Evolutionary conservation across 2,797 vertebrate species (phyloP), one percentile per base, ranked within the genome.

Genomic region (Pteronotus mesoamericanus): DNA sequence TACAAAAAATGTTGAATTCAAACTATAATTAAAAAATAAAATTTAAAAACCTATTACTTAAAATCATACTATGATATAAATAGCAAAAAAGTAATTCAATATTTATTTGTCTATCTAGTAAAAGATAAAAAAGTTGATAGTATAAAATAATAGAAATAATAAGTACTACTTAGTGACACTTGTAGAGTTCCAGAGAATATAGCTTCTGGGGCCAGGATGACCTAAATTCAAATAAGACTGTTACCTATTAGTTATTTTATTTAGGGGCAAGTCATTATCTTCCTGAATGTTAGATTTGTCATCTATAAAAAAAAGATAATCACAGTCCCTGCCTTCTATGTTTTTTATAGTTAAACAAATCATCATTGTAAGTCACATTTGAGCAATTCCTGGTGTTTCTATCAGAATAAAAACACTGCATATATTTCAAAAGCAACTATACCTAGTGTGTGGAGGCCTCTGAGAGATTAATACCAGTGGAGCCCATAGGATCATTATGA

Each of bases 161-260:
- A 64, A 74, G 57, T 51, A 55, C 24, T 14, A 16, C 11, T 78
- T 32, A 16, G 1, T 29, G 6, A 21, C n/a, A 46, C n/a, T 51
- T 75, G 29, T 10, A 15, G 12, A 64, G 5, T 12, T 1, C 1
- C 9, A 0, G 16, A 6, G 46, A 39, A 2, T 39, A 64, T 12
- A 59, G 15, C 34, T 24, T 6, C 14, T 42, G 6, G 14, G 32
- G 21, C 4, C 0, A 0, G 0, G 0, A 2, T 15, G 11, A 29
- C 59, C 66, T 80, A 39, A 10, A 21, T 80, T 83, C 29, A 79
- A 68, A 37, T 0, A 26, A 64, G 1, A 2, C 11, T 29, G 16
- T 9, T 32, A 71, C 3, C 11, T 89, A 18, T 21, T 8, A 64
- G 12, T n/a, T 34, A 32, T 61, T 87, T 42, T 80, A 71, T 82